Evolutionary conservation across 2,113 vertebrate species (phyloP).

Genomic region (Sebastes schlegelii): DNA sequence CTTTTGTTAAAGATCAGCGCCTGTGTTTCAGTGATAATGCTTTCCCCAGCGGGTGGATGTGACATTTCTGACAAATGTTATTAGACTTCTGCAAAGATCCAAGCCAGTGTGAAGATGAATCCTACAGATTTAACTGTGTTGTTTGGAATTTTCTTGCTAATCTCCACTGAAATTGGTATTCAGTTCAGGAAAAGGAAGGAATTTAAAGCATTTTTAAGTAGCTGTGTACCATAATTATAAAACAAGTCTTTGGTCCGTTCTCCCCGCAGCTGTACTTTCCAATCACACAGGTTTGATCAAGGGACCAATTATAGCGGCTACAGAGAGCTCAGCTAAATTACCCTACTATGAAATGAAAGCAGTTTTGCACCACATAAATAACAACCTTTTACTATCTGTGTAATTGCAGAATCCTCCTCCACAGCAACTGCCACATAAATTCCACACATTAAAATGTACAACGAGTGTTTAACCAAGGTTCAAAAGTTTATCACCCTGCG

Average conservation of each 20-base stretch:
- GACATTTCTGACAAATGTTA: conserved; percentile 51
- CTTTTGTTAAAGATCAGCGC: conserved; percentile 28
- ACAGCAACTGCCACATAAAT: conserved; percentile 3
- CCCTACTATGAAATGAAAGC: conserved; percentile 36
- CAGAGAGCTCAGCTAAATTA: conserved; percentile 38
- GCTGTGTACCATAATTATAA: conserved; percentile 33
- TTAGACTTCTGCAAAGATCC: conserved; percentile 31
- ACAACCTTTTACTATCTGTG: conserved; percentile 35
- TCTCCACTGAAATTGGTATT: conserved; percentile 4
- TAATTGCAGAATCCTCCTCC: conserved; percentile 18
- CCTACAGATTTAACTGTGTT: neutral
- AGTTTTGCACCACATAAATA: conserved; percentile 32
- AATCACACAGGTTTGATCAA: conserved; percentile 58
- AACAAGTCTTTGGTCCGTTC: neutral
- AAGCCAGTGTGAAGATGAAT: neutral
- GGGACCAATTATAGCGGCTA: conserved; percentile 66
- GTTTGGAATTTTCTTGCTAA: neutral
- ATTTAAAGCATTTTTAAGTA: conserved; percentile 31
- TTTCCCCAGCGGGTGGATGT: conserved; percentile 12
- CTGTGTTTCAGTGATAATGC: conserved; percentile 12
- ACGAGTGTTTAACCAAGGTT: conserved; percentile 38
- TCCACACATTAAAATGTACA: conserved; percentile 31
- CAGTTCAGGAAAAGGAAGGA: conserved; percentile 9
- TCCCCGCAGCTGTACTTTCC: conserved; percentile 29
- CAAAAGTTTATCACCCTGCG: conserved; percentile 23